phyloP scores from a whole-genome alignment of 2,113 vertebrate genomes.

The Istiophorus platypterus region DNA sequence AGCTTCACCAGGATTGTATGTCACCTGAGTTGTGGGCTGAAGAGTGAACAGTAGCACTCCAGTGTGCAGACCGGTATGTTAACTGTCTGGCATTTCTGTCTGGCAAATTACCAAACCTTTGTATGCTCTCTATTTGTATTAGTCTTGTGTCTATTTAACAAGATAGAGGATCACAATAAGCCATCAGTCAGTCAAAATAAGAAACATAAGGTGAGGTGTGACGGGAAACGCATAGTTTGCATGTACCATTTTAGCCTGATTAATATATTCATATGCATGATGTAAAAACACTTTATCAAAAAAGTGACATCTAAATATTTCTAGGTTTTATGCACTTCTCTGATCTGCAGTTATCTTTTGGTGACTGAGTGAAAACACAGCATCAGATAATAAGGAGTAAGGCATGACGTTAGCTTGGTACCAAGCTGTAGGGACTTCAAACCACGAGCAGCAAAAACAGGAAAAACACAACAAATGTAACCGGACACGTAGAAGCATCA shows the following conservation, averaged over 20 bases:
- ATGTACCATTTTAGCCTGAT: background rate
- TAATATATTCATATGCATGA: background rate
- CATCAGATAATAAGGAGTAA: conserved; percentile 1
- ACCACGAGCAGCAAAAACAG: background rate
- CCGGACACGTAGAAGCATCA: conserved; percentile 4
- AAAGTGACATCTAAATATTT: background rate
- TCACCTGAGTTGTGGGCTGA: background rate
- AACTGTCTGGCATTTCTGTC: conserved; percentile 14
- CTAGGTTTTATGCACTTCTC: background rate
- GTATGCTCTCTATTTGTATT: background rate
- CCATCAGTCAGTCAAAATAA: background rate
- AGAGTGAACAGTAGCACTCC: background rate
- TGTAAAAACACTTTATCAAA: background rate
- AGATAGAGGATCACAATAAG: background rate
- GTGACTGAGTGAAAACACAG: background rate
- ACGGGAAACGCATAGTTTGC: background rate
- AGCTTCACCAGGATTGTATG: background rate
- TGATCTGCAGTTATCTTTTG: background rate
- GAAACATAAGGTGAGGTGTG: background rate
- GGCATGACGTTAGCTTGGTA: background rate
- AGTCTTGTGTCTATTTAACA: background rate
- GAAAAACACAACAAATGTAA: background rate
- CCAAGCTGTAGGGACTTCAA: background rate
- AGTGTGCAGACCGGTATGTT: conserved; percentile 16
- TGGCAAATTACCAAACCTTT: conserved; percentile 9